These are phyloP conservation scores for Protophormia terraenovae DNA, from an alignment of 2,888 invertebrate genomes.

Conservation along the genomic window DNA sequence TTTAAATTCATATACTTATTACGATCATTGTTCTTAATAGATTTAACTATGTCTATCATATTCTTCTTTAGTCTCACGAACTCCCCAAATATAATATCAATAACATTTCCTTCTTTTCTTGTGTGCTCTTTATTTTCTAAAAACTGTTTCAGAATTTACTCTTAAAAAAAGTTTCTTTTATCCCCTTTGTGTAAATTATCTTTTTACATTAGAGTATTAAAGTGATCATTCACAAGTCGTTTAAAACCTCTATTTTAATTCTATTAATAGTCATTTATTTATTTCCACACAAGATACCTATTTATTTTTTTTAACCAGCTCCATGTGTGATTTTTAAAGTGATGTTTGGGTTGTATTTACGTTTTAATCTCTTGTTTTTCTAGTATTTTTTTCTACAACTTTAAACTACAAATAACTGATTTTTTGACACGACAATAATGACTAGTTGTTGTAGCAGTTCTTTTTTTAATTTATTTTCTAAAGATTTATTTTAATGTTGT, in stretches of 20 bases:
- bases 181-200: too few relatives aligned
- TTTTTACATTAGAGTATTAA: not conserved
- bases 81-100: too few relatives aligned
- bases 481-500: conserved; percentile 11
- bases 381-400: not conserved
- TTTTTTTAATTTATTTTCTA: not conserved
- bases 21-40: too few relatives aligned
- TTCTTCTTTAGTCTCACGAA: too few relatives aligned
- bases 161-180: too few relatives aligned
- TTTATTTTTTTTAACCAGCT: not conserved
- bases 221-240: not conserved
- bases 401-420: not conserved
- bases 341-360: conserved; percentile 23
- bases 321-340: not conserved
- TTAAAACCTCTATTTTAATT: not conserved
- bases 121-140: too few relatives aligned
- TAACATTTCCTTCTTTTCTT: too few relatives aligned
- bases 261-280: not conserved
- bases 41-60: too few relatives aligned
- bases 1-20: too few relatives aligned
- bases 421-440: conserved; percentile 7
- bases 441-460: not conserved
- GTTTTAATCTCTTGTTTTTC: conserved; percentile 8
- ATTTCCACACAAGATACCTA: conserved; percentile 1
- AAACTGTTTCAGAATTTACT: too few relatives aligned